Base-by-base conservation (phyloP, 2,113 vertebrate species). In the Chaenogobius annularis region DNA sequence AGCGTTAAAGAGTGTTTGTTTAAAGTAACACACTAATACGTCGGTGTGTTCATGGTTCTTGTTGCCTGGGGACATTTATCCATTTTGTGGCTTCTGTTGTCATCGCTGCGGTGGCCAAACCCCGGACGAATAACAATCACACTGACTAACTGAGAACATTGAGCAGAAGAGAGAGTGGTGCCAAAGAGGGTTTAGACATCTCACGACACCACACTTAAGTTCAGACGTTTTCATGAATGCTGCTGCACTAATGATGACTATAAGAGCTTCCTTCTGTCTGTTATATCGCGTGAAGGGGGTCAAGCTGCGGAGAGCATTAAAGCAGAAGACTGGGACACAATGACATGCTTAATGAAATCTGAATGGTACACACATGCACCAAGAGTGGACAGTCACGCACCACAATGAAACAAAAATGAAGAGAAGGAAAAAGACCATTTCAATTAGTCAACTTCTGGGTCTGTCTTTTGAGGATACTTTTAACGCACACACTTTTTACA, bases 291-390 rank as follows among this genome's bases (percentile, higher is more conserved):
- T 69, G 52, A 56, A 71, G 72, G 2, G 54, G 43, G 48, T 40
- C 48, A 48, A 35, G 62, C 50, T 54, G 69, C 0, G 15, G 70
- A 64, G 75, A 55, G 40, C 44, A 85, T 64, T 58, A 68, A 73
- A 72, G 74, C 1, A 52, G 65, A 87, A 26, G 66, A 75, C 78
- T 56, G 7, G 43, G 69, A 73, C 19, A 70, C 10, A 52, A 72
- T 86, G 83, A 84, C 81, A 84, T 58, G 55, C 69, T 62, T 74
- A 85, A 86, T 85, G 50, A 46, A 31, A 68, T 82, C 71, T 20
- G 56, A 83, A 84, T 79, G 80, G 47, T 54, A 20, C 50, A 64
- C 55, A 35, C 70, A 82, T 69, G 26, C 26, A 31, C 26, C 26
- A 31, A 31, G 4, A 31, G 26, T 31, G 14, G n/a, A 63, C 22